A percentile compares a stretch with the other conserved stretches of the same genome.
Evolutionary conservation across 1,140 invertebrate species (phyloP).

Genomic region (Orussus abietinus): DNA sequence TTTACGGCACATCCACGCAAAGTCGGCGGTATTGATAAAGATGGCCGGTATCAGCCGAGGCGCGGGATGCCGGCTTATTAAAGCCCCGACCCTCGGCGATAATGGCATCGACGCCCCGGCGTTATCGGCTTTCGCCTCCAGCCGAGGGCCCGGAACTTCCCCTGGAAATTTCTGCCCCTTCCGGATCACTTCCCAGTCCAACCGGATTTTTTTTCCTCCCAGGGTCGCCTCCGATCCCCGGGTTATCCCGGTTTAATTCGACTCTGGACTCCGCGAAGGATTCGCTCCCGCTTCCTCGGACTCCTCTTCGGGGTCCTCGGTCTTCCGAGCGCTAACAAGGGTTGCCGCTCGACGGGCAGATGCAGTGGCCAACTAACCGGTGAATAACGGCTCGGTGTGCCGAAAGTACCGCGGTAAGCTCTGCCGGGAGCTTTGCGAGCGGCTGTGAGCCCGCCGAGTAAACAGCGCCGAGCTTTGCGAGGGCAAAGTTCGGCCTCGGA

Average conservation of each 20-base stretch:
- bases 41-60: constrained; percentile 21
- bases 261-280: no score
- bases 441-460: background rate
- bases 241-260: no score
- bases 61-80: constrained; percentile 22
- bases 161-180: no score
- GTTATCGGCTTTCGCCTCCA: no score
- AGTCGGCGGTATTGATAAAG: constrained; percentile 18
- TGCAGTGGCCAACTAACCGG: background rate
- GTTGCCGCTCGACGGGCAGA: background rate
- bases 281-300: no score
- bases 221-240: no score
- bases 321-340: background rate
- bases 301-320: no score
- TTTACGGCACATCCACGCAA: no score
- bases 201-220: no score
- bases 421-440: background rate
- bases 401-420: background rate
- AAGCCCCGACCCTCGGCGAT: constrained; percentile 23
- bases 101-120: constrained; percentile 17
- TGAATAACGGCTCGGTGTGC: background rate
- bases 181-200: no score
- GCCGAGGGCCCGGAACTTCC: no score
- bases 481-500: no score
- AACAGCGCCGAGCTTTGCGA: background rate